These are phyloP conservation scores for Apistogramma diplotaenia DNA, from an alignment of 2,113 vertebrate species.

Conservation along the genomic window DNA sequence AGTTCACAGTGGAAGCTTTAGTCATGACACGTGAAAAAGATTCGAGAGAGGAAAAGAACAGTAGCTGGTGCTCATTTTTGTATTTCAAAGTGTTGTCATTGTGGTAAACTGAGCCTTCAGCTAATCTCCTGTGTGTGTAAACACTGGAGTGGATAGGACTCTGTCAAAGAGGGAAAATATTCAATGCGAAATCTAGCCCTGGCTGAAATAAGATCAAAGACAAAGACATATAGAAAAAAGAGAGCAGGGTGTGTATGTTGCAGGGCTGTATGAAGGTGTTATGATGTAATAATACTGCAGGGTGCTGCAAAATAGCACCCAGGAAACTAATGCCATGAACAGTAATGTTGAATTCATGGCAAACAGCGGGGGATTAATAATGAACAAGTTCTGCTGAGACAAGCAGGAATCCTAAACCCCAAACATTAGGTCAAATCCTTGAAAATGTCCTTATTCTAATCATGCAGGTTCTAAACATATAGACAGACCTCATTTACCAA, in stretches of 20 bases:
- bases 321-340: conserved; percentile 44
- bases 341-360: conserved; percentile 30
- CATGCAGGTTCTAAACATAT: not conserved
- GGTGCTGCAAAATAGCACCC: conserved; percentile 36
- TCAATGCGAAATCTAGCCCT: conserved; percentile 67
- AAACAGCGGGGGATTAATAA: conserved; percentile 56
- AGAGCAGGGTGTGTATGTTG: not conserved
- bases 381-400: conserved; percentile 37
- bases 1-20: conserved; percentile 62
- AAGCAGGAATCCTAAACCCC: conserved; percentile 15
- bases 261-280: conserved; percentile 23
- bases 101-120: conserved; percentile 51
- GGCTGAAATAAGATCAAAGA: conserved; percentile 53
- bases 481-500: not conserved
- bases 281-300: conserved; percentile 56
- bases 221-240: conserved; percentile 2
- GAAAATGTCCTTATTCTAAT: conserved; percentile 15
- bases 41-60: conserved; percentile 41
- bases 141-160: conserved; percentile 59
- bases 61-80: conserved; percentile 36
- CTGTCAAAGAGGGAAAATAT: conserved; percentile 40
- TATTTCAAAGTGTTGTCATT: conserved; percentile 51
- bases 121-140: conserved; percentile 54
- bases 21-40: conserved; percentile 54
- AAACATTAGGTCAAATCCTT: conserved; percentile 1